A percentile compares a stretch with the other conserved stretches of the same genome.
These are phyloP conservation scores for Zaprionus camerounensis DNA, from an alignment of 1,140 invertebrate species.

Conservation along the genomic window DNA sequence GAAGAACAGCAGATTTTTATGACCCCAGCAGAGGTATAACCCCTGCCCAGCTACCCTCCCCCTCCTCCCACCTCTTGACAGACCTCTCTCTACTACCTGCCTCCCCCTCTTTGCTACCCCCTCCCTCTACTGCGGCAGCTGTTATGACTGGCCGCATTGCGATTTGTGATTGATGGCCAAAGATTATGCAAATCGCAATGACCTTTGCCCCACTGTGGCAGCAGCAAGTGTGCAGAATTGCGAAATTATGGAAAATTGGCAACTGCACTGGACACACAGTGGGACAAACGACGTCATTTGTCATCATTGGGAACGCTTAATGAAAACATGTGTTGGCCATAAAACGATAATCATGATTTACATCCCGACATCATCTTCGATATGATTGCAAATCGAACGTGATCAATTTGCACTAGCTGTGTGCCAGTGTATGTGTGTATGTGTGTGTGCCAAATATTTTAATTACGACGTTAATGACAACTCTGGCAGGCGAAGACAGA, in stretches of 20 bases:
- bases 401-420: constrained; percentile 39
- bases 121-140: constrained; percentile 17
- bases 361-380: constrained; percentile 44
- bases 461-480: constrained; percentile 55
- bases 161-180: constrained; percentile 64
- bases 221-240: constrained; percentile 73
- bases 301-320: constrained; percentile 62
- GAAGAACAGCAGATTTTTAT: constrained; percentile 51
- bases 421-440: not conserved
- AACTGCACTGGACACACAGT: constrained; percentile 23
- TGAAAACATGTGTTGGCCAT: constrained; percentile 77
- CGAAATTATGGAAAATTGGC: constrained; percentile 72
- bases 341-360: constrained; percentile 79
- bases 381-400: constrained; percentile 54
- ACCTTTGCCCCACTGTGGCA: constrained; percentile 49
- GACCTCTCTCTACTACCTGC: not conserved
- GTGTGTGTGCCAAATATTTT: constrained; percentile 45
- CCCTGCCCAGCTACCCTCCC: constrained; percentile 9
- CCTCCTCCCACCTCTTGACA: not conserved
- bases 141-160: constrained; percentile 26
- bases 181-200: constrained; percentile 71
- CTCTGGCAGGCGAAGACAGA: constrained; percentile 2
- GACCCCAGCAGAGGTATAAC: constrained; percentile 32
- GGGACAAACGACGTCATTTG: constrained; percentile 59
- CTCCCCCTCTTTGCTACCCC: not conserved